These are phyloP conservation scores for Drosophila sp. DNA, from an alignment of 1,140 invertebrate species.

Conservation along the genomic window DNA sequence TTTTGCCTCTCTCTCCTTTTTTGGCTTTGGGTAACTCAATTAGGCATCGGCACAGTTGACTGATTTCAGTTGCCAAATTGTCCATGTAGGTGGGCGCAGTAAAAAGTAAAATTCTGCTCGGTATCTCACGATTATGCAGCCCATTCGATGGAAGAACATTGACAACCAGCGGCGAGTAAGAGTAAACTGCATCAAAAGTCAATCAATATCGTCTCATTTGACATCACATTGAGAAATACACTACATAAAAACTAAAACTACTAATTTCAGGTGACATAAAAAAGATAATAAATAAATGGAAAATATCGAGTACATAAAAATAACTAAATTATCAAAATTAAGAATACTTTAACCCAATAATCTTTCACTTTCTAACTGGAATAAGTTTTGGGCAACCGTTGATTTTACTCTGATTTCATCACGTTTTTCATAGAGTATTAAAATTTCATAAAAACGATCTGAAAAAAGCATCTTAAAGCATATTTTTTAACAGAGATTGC, in stretches of 20 bases:
- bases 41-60: slow-evolving; percentile 68
- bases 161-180: slow-evolving; percentile 53
- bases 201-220: slow-evolving; percentile 71
- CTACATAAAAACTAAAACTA: slow-evolving; percentile 51
- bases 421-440: no score
- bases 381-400: no score
- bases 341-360: no score
- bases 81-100: slow-evolving; percentile 69
- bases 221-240: slow-evolving; percentile 70
- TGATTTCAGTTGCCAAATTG: slow-evolving; percentile 46
- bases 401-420: no score
- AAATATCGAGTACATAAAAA: no score
- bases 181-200: slow-evolving; percentile 69
- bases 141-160: slow-evolving; percentile 37
- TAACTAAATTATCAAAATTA: no score
- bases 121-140: slow-evolving; percentile 71
- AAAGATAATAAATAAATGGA: no score
- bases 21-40: slow-evolving; percentile 66
- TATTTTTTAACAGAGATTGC: slow-evolving; percentile 76
- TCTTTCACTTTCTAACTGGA: no score
- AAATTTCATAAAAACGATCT: not conserved
- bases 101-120: slow-evolving; percentile 37
- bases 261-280: no score
- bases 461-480: not conserved
- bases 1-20: slow-evolving; percentile 28